phyloP scores from a whole-genome alignment of 2,113 vertebrate genomes.

The Rhinolophus ferrumequinum region DNA sequence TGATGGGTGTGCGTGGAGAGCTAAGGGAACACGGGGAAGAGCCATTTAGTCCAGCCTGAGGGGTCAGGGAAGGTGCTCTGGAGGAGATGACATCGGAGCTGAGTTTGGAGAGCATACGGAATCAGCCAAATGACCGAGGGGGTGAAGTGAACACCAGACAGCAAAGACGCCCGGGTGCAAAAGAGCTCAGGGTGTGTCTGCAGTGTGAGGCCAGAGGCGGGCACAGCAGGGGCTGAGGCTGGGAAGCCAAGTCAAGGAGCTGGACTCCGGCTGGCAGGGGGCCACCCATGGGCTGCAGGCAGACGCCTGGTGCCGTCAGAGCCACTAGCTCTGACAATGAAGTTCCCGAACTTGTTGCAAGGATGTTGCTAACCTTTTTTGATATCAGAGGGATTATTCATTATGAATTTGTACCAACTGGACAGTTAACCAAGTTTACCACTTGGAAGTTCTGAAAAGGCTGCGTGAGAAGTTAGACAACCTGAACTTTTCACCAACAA shows the following conservation, averaged over 20 bases:
- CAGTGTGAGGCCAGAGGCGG: background rate
- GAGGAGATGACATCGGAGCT: background rate
- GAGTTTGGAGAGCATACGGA: background rate
- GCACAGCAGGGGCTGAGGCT: background rate
- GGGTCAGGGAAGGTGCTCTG: background rate
- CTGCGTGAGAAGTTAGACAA: too few relatives aligned
- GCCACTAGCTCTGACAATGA: background rate
- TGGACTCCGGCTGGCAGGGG: too few relatives aligned
- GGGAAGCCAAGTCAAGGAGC: background rate
- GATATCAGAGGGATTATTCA: too few relatives aligned
- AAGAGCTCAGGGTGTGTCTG: background rate
- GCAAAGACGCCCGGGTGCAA: background rate
- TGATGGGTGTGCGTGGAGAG: background rate
- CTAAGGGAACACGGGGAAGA: too few relatives aligned
- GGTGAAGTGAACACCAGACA: background rate
- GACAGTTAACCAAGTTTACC: too few relatives aligned
- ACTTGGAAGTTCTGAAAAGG: too few relatives aligned
- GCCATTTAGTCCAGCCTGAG: background rate
- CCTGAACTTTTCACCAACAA: too few relatives aligned
- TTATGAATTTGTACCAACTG: too few relatives aligned
- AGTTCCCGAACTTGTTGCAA: too few relatives aligned
- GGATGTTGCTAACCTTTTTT: too few relatives aligned
- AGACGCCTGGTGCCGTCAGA: background rate
- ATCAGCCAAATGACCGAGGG: too few relatives aligned
- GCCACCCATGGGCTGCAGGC: background rate